phyloP scores from a whole-genome alignment of 35 echinoderm and acorn worm genomes.

The Apostichopus californicus region DNA sequence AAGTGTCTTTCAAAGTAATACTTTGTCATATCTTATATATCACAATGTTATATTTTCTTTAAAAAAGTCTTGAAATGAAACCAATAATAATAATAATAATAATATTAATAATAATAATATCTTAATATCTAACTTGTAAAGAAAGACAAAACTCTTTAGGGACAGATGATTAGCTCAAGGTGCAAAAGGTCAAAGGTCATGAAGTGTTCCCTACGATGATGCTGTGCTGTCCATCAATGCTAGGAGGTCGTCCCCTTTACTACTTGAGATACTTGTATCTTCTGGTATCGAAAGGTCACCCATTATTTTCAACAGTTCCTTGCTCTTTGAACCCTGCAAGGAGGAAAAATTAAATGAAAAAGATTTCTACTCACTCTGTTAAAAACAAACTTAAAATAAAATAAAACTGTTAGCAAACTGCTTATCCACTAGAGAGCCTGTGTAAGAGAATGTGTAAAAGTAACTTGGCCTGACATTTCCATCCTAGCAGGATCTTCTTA shows the following conservation, averaged over 20 bases:
- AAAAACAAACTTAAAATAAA: too few species aligned
- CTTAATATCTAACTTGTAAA: conserved; percentile 11
- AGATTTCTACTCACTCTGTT: not conserved
- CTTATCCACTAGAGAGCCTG: too few species aligned
- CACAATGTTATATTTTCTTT: too few species aligned
- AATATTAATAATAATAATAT: too few species aligned
- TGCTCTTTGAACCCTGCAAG: conserved; percentile 77
- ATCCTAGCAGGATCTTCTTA: too few species aligned
- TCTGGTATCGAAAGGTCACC: conserved; percentile 89
- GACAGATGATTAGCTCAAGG: conserved; percentile 38
- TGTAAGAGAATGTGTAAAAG: too few species aligned
- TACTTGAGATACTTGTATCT: conserved; percentile 44
- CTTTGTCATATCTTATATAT: too few species aligned
- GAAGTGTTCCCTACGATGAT: conserved; percentile 31
- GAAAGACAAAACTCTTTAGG: conserved; percentile 31
- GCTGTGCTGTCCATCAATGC: conserved; percentile 85
- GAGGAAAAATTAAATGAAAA: not conserved
- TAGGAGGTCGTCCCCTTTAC: conserved; percentile 90
- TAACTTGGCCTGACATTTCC: too few species aligned
- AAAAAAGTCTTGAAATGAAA: too few species aligned
- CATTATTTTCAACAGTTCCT: conserved; percentile 91
- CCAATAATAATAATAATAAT: too few species aligned
- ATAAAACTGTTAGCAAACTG: too few species aligned
- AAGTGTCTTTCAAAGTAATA: too few species aligned
- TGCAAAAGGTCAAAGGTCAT: conserved; percentile 32